Evolutionary conservation across 1,140 invertebrate genomes (phyloP), one percentile per base, ranked within the genome.

Genomic region (Lepidurus couesii): DNA sequence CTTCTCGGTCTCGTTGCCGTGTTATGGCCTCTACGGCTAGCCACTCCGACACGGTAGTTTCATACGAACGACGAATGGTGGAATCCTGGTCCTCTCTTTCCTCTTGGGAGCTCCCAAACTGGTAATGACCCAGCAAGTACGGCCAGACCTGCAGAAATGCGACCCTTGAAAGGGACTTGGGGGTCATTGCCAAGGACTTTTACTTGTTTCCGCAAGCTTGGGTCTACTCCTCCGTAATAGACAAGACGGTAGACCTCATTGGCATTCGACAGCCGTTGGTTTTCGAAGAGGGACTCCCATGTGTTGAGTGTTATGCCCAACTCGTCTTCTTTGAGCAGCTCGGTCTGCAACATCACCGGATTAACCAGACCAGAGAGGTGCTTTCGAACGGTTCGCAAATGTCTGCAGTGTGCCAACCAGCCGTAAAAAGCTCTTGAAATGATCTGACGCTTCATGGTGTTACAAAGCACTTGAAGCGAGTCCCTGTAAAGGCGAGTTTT

Each of bases 401-500:
- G 95, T 13, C 95, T 87, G 84, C 95, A 96, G 84, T 98, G 95
- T 9, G 95, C 94, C 74, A 97, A 86, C 96, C 95, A 98, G 77
- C 96, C 96, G 85, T 98, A 97, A 85, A 98, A 98, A 73, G 96
- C 96, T 80, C 96, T 87, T 0, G 95, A 96, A 80, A 98, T 93
- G 77, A 98, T 97, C 86, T 98, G 96, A 73, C 92, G 89, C 80
- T 91, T 92, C 95, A 98, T 98, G 0, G 94, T 96, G 83, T 92
- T 91, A 87, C 96, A 98, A n/a, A 98, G 90, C 78, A 92, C 86
- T 83, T 89, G 88, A 44, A 91, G 85, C 42, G 89, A 88, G 78
- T 87, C 85, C 53, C 90, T 90, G 82, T 74, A 11, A 47, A 1
- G 47, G 42, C 21, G 8, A 77, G 10, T 13, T 13, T 7, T 16